Conservation (phyloP, 2,797 vertebrate species). For the Gouania willdenowi region DNA sequence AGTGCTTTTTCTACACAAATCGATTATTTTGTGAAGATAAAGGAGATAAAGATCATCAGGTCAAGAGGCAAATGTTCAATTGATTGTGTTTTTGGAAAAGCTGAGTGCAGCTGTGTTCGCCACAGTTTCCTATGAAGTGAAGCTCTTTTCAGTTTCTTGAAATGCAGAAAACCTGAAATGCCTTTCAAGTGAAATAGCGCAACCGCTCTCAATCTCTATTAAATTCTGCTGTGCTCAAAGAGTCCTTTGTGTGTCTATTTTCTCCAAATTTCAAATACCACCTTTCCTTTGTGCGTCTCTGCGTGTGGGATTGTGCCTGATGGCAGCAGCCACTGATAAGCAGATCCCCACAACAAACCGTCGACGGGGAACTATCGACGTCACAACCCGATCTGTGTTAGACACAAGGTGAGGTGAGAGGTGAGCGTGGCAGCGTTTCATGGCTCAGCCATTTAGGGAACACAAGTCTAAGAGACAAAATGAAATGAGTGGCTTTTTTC, state of each 20-base stretch:
- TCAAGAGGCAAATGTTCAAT: conserved; percentile 19
- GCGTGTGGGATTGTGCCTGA: conserved; percentile 21
- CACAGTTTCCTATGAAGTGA: conserved; percentile 26
- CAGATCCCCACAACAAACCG: conserved; percentile 28
- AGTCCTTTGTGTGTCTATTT: conserved; percentile 34
- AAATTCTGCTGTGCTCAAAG: conserved; percentile 24
- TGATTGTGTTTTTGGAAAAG: conserved; percentile 12
- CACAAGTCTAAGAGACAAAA: conserved; percentile 22
- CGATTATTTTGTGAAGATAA: conserved; percentile 15
- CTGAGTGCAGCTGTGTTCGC: conserved; percentile 26
- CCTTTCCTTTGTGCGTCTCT: conserved; percentile 32
- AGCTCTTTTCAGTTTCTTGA: conserved; percentile 24
- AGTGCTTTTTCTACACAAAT: conserved; percentile 1
- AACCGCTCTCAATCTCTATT: conserved; percentile 34
- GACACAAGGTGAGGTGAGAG: conserved; percentile 43
- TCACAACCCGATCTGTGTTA: conserved; percentile 42
- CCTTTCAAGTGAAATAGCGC: conserved; percentile 42
- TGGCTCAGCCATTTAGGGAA: conserved; percentile 46
- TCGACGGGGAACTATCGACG: conserved; percentile 18
- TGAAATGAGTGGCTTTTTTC: conserved; percentile 16
- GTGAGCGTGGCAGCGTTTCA: conserved; percentile 43
- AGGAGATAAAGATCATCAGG: neutral
- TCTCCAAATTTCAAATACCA: conserved; percentile 28
- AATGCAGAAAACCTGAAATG: conserved; percentile 22
- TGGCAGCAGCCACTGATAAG: conserved; percentile 20